Evolutionary conservation across 2,888 invertebrate species (phyloP), one percentile per base, ranked within the genome.

Genomic region (Tanypteryx hageni): DNA sequence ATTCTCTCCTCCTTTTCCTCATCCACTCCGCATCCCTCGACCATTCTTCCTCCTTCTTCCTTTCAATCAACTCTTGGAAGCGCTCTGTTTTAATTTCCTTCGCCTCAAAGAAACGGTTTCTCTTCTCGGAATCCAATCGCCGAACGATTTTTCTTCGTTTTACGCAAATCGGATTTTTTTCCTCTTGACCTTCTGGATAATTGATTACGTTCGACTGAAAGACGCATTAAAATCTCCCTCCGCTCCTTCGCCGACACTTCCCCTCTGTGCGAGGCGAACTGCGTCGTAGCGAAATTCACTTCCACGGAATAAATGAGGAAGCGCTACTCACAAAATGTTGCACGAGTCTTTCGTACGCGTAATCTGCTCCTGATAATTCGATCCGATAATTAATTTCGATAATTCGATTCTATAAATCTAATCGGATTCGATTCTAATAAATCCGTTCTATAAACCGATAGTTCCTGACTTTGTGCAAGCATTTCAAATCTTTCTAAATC

Each of bases 141-240:
- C 76, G 76, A 76, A 76, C 18, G 9, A 68, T 18, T 68, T 44
- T n/a, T 68, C 68, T n/a, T 68, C 68, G 22, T 14, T 76, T 27
- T 27, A 11, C 76, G 11, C 76, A n/a, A 68, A 68, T 68, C 68
- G 68, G 64, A 16, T 18, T 44, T 76, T 76, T 76, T 76, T 76
- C 76, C 76, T 76, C 76, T 27, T 76, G 44, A 44, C 27, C 76
- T 76, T 76, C 76, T 27, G 76, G 22, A 22, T 76, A 76, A 76
- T 13, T 27, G 76, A 76, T 76, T 76, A 27, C 76, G 22, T 22
- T 27, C 22, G n/a, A 68, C 68, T 68, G 68, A 68, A 76, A 76
- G 76, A 27, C 76, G 76, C 76, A 27, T 27, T 27, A 27, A 76
- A 27, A 44, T 27, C 13, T 27, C 22, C 13, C 68, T 68, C 22